These are phyloP conservation scores for Orchesella flavescens DNA, from an alignment of 2,888 invertebrate species.

Conservation along the genomic window DNA sequence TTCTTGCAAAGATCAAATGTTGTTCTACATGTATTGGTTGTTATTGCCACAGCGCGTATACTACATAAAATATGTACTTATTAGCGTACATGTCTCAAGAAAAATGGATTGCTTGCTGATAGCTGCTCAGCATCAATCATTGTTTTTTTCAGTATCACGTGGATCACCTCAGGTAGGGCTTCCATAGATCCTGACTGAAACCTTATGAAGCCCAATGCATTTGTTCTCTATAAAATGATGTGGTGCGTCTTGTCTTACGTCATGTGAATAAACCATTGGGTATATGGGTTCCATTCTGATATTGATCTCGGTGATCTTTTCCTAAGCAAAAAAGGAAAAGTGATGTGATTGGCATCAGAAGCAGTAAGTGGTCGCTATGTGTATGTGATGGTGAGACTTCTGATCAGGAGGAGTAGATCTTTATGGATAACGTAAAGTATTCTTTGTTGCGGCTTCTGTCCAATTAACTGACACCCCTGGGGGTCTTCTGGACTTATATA, in stretches of 20 bases:
- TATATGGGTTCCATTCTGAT: constrained; percentile 12
- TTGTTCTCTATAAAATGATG: background rate
- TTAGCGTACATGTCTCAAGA: background rate
- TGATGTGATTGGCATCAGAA: constrained; percentile 42
- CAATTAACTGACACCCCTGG: constrained; percentile 59
- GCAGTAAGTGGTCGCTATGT: too few species aligned
- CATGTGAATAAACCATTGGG: background rate
- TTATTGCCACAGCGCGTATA: background rate
- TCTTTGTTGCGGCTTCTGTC: constrained; percentile 49
- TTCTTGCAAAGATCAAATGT: too few species aligned
- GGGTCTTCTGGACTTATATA: constrained; percentile 16
- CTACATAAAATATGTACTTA: constrained; percentile 3
- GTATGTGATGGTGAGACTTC: too few species aligned
- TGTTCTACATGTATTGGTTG: too few species aligned
- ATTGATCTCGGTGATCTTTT: constrained; percentile 30
- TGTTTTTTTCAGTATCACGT: constrained; percentile 31
- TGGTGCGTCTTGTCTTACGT: background rate
- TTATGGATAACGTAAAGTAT: background rate
- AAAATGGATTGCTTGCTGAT: constrained; percentile 17
- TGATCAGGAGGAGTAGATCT: too few species aligned
- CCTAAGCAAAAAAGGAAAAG: constrained; percentile 22
- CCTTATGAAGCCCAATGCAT: background rate
- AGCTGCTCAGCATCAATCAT: background rate
- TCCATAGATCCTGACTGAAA: background rate
- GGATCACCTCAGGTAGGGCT: constrained; percentile 50